Percentiles rank a stretch among this genome's conserved stretches.
Evolutionary conservation across 2,888 invertebrate genomes (phyloP).

Genomic region (Drosophila vallismaia): DNA sequence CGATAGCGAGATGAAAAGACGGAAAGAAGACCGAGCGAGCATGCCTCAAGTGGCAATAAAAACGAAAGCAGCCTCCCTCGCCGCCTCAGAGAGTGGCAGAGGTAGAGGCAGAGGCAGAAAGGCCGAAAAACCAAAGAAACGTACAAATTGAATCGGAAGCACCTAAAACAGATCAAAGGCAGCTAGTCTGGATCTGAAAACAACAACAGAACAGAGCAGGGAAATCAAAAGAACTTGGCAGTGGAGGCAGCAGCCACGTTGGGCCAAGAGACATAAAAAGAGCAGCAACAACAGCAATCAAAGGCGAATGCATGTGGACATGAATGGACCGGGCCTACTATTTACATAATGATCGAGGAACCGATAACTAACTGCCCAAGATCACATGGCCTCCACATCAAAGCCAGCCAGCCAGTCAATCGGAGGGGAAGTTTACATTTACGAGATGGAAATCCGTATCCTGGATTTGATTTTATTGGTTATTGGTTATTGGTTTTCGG

Average conservation of each 20-base stretch:
- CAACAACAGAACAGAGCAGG: constrained; percentile 10
- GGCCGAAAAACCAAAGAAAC: not conserved
- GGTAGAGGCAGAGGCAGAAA: too few relatives aligned
- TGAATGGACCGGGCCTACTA: not conserved
- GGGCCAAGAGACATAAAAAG: constrained; percentile 10
- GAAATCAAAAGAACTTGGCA: constrained; percentile 22
- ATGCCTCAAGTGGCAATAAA: constrained; percentile 72
- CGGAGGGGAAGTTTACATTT: constrained; percentile 16
- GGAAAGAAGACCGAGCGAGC: constrained; percentile 28
- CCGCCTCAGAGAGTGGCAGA: not conserved
- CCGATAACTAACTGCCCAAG: constrained; percentile 1
- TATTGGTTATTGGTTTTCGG: not conserved
- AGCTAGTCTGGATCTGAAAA: constrained; percentile 12
- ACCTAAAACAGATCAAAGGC: constrained; percentile 70
- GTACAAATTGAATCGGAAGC: constrained; percentile 68
- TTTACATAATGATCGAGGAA: constrained; percentile 24
- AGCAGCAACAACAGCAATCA: constrained; percentile 9
- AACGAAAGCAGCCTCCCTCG: constrained; percentile 55
- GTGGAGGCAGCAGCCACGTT: not conserved
- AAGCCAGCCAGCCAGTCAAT: not conserved
- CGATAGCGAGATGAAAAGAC: constrained; percentile 32
- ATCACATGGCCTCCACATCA: constrained; percentile 9
- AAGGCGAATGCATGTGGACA: not conserved
- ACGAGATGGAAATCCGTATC: constrained; percentile 11
- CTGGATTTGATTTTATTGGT: too few relatives aligned